Evolutionary conservation across 2,888 invertebrate genomes (phyloP), one percentile per base, ranked within the genome.

Genomic region (Mycalesis mineus): DNA sequence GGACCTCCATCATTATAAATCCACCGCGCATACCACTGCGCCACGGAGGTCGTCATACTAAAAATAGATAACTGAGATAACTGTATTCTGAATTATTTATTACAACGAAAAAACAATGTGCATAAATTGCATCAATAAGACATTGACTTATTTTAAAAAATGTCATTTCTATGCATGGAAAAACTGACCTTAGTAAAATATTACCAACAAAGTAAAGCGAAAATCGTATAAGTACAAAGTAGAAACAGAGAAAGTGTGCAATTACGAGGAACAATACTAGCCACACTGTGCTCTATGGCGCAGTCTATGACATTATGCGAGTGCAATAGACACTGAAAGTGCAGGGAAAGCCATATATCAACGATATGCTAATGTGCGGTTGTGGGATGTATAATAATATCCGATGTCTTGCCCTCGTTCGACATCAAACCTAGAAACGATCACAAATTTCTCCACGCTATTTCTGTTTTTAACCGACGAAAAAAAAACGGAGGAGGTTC

Each of bases 301-400:
- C 67, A 72, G 72, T 71, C 69, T 69, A 68, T 74, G 76, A 62
- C 74, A 77, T 76, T 75, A 70, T 57, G 61, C 65, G 67, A 71
- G 66, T 68, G 69, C 70, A 71, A 60, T 63, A 61, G 37, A 48
- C 37, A 41, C 55, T 60, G 68, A 69, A 62, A 65, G 68, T 65
- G 67, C 56, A 56, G 68, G 72, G 70, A 74, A 74, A 71, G 71
- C 68, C 51, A 53, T 52, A 42, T 33, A 42, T 52, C 42, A 52
- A 52, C 29, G 33, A 42, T 42, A 52, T 33, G 52, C 1, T 33
- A 52, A 51, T 42, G 14, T 33, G 52, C 42, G 52, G 52, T 52
- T 52, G 52, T 33, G 52, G 52, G 33, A 22, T 52, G 53, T 60
- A 40, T 57, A 60, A 60, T 60, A 59, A 51, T 55, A 14, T 39